Conservation (phyloP, 1,140 invertebrate species). For the Drosophila kohkoa region DNA sequence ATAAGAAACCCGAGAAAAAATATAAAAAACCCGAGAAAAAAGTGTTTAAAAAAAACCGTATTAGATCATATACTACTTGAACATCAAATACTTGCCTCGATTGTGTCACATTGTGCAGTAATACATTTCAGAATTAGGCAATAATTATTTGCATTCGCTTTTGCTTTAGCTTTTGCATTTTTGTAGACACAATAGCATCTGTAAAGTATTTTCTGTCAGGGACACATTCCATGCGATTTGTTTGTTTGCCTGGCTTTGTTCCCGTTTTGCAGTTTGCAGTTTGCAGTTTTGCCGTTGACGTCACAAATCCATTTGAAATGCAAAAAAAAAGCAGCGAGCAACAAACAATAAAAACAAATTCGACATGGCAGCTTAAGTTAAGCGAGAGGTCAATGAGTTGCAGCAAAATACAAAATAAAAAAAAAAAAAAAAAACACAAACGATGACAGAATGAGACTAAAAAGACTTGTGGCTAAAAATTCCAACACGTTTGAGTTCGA, state of each 20-base stretch:
- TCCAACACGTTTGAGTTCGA: slow-evolving; percentile 32
- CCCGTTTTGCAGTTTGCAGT: neutral
- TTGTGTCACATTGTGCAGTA: neutral
- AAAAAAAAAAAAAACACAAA: slow-evolving; percentile 12
- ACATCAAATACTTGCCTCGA: too few relatives aligned
- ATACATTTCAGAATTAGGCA: neutral
- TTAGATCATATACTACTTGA: too few relatives aligned
- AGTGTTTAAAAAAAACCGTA: too few relatives aligned
- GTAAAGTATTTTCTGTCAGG: slow-evolving; percentile 26
- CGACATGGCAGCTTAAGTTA: slow-evolving; percentile 58
- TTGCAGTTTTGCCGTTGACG: slow-evolving; percentile 41
- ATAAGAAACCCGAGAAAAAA: too few relatives aligned
- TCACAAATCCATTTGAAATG: slow-evolving; percentile 63
- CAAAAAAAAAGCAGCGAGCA: slow-evolving; percentile 35
- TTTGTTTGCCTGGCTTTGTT: slow-evolving; percentile 8
- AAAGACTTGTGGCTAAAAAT: slow-evolving; percentile 40
- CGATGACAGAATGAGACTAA: slow-evolving; percentile 24
- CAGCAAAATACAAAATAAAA: slow-evolving; percentile 21
- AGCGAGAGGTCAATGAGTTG: slow-evolving; percentile 73
- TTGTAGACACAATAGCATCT: slow-evolving; percentile 7
- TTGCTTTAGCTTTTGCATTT: neutral
- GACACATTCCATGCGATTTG: slow-evolving; percentile 26
- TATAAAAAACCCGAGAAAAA: too few relatives aligned
- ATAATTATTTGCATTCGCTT: neutral
- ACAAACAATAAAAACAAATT: slow-evolving; percentile 49